Conservation (phyloP, 2,888 invertebrate species). For the Leucophenga montana region DNA sequence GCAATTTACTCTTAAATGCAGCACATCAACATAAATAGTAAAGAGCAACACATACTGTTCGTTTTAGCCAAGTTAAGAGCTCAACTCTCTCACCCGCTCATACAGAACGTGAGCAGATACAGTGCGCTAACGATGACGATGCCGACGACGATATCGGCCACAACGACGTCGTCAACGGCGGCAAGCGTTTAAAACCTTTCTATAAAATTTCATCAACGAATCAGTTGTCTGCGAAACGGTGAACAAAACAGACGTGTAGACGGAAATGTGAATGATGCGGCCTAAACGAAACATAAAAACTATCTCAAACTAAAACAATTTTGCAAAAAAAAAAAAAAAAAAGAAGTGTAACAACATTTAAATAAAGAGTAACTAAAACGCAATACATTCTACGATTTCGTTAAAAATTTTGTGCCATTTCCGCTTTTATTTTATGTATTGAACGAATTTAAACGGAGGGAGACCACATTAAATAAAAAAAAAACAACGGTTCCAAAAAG, state of each 20-base stretch:
- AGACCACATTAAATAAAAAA: neutral
- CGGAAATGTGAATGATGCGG: constrained; percentile 45
- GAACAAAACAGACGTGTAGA: constrained; percentile 64
- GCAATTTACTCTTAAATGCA: too few relatives aligned
- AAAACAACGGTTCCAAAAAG: neutral
- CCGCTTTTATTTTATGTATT: neutral
- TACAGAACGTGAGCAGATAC: too few relatives aligned
- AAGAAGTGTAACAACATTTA: constrained; percentile 40
- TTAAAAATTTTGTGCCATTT: constrained; percentile 6
- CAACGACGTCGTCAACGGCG: neutral
- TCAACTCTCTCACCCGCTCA: too few relatives aligned
- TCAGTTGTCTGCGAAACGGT: constrained; percentile 70
- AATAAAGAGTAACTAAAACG: constrained; percentile 36
- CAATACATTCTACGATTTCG: constrained; percentile 27
- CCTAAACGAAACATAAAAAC: constrained; percentile 32
- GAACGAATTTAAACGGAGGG: neutral
- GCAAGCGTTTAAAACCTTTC: constrained; percentile 63
- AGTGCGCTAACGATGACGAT: neutral
- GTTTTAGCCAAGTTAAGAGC: constrained; percentile 13
- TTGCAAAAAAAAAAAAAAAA: too few relatives aligned
- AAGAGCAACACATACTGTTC: too few relatives aligned
- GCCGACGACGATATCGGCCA: neutral
- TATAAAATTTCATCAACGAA: constrained; percentile 65
- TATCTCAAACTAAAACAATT: constrained; percentile 42
- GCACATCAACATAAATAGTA: too few relatives aligned